Evolutionary conservation across 2,113 vertebrate species (phyloP).

Genomic region (Morone chrysops): DNA sequence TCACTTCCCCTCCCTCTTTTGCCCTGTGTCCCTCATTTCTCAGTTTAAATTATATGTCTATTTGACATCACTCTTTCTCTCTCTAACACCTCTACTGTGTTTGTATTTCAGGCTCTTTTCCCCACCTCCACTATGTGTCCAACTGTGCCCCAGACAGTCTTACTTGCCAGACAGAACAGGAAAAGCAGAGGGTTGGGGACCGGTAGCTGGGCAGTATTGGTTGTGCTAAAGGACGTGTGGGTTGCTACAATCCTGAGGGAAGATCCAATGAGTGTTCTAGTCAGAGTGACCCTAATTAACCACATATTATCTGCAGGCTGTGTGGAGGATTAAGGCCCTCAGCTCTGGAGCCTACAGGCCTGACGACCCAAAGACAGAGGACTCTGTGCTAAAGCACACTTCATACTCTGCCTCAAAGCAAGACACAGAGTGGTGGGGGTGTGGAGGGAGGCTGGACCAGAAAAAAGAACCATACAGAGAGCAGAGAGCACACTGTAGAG

Average conservation of each 20-base stretch:
- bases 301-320: slow-evolving; percentile 82
- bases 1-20: slow-evolving; percentile 26
- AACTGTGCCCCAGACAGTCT: slow-evolving; percentile 62
- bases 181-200: slow-evolving; percentile 50
- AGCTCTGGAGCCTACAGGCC: slow-evolving; percentile 69
- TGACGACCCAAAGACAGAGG: slow-evolving; percentile 61
- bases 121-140: slow-evolving; percentile 43
- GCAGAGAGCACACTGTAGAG: slow-evolving; percentile 34
- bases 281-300: slow-evolving; percentile 85
- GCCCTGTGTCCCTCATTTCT: slow-evolving; percentile 40
- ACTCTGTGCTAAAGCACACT: slow-evolving; percentile 56
- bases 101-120: slow-evolving; percentile 46
- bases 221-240: slow-evolving; percentile 76
- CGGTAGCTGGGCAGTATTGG: slow-evolving; percentile 41
- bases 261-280: slow-evolving; percentile 78
- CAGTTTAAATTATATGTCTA: slow-evolving; percentile 44
- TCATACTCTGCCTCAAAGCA: slow-evolving; percentile 64
- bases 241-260: slow-evolving; percentile 72
- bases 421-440: slow-evolving; percentile 27
- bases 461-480: slow-evolving; percentile 41
- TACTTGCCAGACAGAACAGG: slow-evolving; percentile 55
- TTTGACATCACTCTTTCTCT: slow-evolving; percentile 47
- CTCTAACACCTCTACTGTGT: slow-evolving; percentile 37
- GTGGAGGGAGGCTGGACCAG: slow-evolving; percentile 22
- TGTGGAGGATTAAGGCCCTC: slow-evolving; percentile 78